Base-by-base conservation (phyloP, 23 tunicate genomes). In the Trididemnum clinides region DNA sequence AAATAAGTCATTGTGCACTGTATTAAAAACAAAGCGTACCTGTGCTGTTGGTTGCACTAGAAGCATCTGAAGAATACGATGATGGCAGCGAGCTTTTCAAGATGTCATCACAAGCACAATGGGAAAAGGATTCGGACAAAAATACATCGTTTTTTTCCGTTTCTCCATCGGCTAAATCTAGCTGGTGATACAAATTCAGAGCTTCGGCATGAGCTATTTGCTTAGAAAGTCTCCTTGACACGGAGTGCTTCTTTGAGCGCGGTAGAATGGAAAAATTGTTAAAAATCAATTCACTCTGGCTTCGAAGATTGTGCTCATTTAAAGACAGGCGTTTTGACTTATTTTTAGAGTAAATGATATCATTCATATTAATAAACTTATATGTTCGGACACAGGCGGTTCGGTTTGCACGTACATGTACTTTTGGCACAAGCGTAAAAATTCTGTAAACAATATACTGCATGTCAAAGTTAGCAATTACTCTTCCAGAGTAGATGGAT, bases 201-300 rank as follows among this genome's bases (percentile, higher is more conserved):
- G 83, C 22, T 51, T 78, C 83, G 2, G 65, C 65, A 36, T 74
- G 33, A 2, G 80, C 80, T 12, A 36, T n/a, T 39, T 74, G 22
- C 57, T 74, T 74, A 18, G 57, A 12, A n/a, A 39, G 25, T 59
- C 25, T 59, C 22, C 22, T 59, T 4, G 5, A 4, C 12, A 15
- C 12, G 15, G 54, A 44, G 15, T 44, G 54, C 15, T 44, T 44
- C 15, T 44, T 15, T 15, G 15, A 7, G 10, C 15, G 10, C 10
- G 54, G 54, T 44, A 15, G 10, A 44, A 15, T 10, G 15, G 54
- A 15, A 15, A 7, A 44, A 10, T 44, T 44, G 15, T 10, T 7
- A 15, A 44, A 44, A 7, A 44, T 15, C 10, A 44, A 15, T 15
- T 44, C 54, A n/a, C n/a, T n/a, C n/a, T n/a, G n/a, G n/a, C n/a